A percentile compares a stretch with the other conserved stretches of the same genome.
Conservation (phyloP, 2,113 vertebrate genomes). For the Raja brachyura region DNA sequence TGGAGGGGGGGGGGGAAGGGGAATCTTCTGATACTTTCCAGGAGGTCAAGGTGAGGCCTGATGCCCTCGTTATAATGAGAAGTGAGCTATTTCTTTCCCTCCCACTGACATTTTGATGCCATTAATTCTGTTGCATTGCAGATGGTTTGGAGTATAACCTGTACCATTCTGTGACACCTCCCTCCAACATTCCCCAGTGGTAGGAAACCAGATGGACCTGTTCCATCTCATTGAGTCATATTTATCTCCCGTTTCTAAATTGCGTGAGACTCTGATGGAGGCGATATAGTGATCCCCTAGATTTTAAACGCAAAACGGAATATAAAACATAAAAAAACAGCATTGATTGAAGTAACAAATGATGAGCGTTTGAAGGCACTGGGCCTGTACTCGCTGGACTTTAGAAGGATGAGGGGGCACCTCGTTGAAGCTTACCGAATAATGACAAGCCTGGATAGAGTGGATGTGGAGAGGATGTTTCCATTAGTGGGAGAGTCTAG, state of each 20-base stretch:
- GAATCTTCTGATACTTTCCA: neutral
- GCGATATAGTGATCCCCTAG: neutral
- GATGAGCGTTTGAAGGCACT: too few species aligned
- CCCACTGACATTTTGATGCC: conserved; percentile 12
- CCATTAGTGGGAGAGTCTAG: too few species aligned
- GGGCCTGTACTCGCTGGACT: too few species aligned
- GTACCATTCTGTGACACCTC: neutral
- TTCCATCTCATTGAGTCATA: neutral
- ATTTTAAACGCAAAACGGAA: neutral
- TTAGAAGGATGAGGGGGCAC: too few species aligned
- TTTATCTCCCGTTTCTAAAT: neutral
- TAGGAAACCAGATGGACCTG: neutral
- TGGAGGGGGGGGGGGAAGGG: too few species aligned
- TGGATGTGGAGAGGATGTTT: too few species aligned
- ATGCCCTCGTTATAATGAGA: neutral
- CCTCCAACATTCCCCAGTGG: neutral
- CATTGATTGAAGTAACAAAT: too few species aligned
- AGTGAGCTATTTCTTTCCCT: neutral
- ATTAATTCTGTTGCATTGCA: neutral
- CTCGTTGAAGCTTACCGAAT: too few species aligned
- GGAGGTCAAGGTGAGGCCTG: neutral
- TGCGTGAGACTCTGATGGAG: neutral
- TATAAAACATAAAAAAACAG: neutral
- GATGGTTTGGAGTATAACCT: neutral
- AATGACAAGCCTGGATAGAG: too few species aligned